These are phyloP conservation scores for Oncorhynchus nerka DNA, from an alignment of 2,113 vertebrate genomes.

Conservation along the genomic window DNA sequence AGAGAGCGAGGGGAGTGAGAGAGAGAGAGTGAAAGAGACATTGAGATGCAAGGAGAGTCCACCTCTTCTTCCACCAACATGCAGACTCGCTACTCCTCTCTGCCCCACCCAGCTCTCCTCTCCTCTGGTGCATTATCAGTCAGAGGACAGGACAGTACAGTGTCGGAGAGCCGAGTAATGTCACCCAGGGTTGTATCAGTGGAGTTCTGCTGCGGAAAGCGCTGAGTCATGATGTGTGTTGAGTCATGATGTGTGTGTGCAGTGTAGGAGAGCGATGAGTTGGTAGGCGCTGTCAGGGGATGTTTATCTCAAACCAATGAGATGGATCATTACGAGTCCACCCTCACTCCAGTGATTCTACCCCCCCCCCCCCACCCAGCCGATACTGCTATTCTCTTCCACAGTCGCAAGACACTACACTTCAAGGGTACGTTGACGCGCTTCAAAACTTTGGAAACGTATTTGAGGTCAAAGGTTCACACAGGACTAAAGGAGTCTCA, in stretches of 20 bases:
- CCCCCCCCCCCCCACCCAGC: not conserved
- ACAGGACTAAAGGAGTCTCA: conserved; percentile 19
- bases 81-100: not conserved
- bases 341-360: conserved; percentile 10
- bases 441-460: not conserved
- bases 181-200: conserved; percentile 42
- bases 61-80: conserved; percentile 14
- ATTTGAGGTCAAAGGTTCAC: not conserved
- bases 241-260: conserved; percentile 13
- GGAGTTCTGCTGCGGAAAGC: conserved; percentile 50
- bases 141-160: conserved; percentile 27
- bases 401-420: not conserved
- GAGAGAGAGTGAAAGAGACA: conserved; percentile 5
- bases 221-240: conserved; percentile 47
- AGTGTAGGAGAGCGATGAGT: conserved; percentile 38
- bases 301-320: conserved; percentile 41
- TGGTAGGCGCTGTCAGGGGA: conserved; percentile 58
- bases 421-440: not conserved
- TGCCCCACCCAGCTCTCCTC: conserved; percentile 8
- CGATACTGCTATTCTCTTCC: conserved; percentile 29
- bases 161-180: conserved; percentile 23
- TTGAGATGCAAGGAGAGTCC: conserved; percentile 36
- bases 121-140: conserved; percentile 27
- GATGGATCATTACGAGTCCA: conserved; percentile 24
- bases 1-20: not conserved